Base-by-base conservation (phyloP, 1,140 invertebrate species). In the Drosophila navojoa region DNA sequence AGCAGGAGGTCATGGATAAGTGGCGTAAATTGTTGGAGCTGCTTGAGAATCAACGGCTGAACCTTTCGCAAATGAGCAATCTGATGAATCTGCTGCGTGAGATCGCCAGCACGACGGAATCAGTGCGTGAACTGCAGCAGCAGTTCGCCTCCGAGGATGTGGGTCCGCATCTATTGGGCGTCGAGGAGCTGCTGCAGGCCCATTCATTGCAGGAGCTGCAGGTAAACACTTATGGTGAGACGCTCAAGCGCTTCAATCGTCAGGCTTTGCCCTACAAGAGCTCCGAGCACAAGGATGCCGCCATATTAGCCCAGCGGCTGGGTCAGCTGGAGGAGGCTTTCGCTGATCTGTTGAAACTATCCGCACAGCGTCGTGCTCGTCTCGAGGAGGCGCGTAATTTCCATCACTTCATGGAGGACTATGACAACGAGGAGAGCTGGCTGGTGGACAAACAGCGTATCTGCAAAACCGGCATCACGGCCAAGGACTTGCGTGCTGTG, bases 381-480 rank as follows among this genome's bases (percentile, higher is more conserved):
- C 93, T 99, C 10, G 97, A 99, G 91, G 97, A 98, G 73, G 97
- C 98, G 0, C 94, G 97, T 71, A 97, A 97, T 84, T 98, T 98
- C 81, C 99, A 97, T 92, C 98, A 99, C 91, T 99, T 99, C 92
- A 93, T 99, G 57, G 96, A 98, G 94, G 97, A 98, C 92, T 96
- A 98, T 76, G 97, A 97, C 74, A 97, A 98, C 77, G 98, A 98
- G 92, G 97, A 98, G 92, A 96, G 97, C 0, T 99, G 98, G 96
- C 92, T 99, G 22, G 95, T 97, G 7, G 98, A 99, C 84, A 98
- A 98, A 84, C 96, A 98, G 87, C 93, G 97, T 10, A 97, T 98
- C 71, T 98, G 97, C 91, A 95, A 96, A 81, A 95, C 97, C 5
- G 97, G 96, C 11, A 96, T 98, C n/a, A 95, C 96, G 0, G 97